Evolutionary conservation across 2,888 invertebrate species (phyloP), one percentile per base, ranked within the genome.

Genomic region (Lottia scabra): DNA sequence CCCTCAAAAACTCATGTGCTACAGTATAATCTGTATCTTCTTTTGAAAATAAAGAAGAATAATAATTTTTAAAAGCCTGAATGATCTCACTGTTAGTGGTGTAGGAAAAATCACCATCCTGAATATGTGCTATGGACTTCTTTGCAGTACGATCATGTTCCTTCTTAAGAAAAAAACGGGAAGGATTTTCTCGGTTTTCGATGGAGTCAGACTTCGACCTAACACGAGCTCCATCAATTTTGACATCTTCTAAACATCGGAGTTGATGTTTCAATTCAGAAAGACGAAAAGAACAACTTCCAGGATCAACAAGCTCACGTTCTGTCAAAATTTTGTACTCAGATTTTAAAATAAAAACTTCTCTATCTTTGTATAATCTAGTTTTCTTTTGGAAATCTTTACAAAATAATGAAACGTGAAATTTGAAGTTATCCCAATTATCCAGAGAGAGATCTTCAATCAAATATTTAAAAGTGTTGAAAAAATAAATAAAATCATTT

Each of bases 151-250:
- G 26, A 26, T 62, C 30, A 4, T 44, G 26, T 66, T 72, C 65
- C 63, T 65, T 68, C 43, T 64, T 23, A 10, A 69, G 45, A 66
- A 72, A 72, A 44, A 65, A 72, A 44, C 45, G 65, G 8, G 72
- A 45, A 44, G 65, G 68, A 15, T 45, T 68, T 66, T 69, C 69
- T 26, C 66, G 45, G 16, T 69, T 15, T 43, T 69, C 66, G 30
- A 65, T 19, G 6, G n/a, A 15, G 4, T 63, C 62, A 26, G 69
- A 68, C 30, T 62, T 72, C 15, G 65, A 62, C 23, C 72, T 56
- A 38, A 72, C 44, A 27, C 56, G 26, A 13, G 64, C 26, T 5
- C 72, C 72, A 43, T 63, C 15, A 26, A 62, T 23, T 30, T 66
- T 26, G 15, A 44, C 44, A 44, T 15, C 26, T 10, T 68, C 63